phyloP scores from a whole-genome alignment of 2,797 vertebrate genomes.

The Eupleurogrammus muticus region DNA sequence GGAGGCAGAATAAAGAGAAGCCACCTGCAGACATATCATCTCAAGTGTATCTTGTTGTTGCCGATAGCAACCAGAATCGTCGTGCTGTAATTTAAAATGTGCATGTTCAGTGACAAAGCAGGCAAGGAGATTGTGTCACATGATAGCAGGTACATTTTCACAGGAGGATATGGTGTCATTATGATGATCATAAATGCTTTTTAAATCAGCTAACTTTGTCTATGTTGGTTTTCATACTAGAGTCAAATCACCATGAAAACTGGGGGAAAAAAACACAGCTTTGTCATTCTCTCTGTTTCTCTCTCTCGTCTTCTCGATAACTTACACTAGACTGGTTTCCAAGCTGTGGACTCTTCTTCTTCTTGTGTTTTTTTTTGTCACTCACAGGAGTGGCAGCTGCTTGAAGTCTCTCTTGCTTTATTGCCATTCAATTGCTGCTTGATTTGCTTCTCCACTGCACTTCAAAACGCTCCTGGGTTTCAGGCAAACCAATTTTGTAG shows the following conservation, averaged over 20 bases:
- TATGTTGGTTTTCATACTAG: constrained; percentile 5
- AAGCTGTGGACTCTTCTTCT: constrained; percentile 43
- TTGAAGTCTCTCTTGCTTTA: constrained; percentile 65
- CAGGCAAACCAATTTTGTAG: constrained; percentile 65
- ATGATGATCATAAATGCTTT: background rate
- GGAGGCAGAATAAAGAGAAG: background rate
- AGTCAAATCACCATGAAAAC: constrained; percentile 23
- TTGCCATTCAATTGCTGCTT: constrained; percentile 71
- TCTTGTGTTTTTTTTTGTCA: constrained; percentile 37
- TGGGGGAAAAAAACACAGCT: background rate
- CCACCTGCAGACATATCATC: background rate
- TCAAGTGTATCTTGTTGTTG: background rate
- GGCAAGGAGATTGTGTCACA: background rate
- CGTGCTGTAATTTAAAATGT: background rate
- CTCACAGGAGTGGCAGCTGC: constrained; percentile 56
- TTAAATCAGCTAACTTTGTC: background rate
- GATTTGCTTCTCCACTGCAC: constrained; percentile 64
- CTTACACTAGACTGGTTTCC: constrained; percentile 59
- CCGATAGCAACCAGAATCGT: background rate
- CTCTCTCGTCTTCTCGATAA: constrained; percentile 26
- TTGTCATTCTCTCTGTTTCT: background rate
- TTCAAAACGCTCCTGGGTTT: constrained; percentile 64
- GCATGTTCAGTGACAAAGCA: background rate
- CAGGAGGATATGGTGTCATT: constrained; percentile 5
- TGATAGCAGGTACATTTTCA: constrained; percentile 5